phyloP scores from a whole-genome alignment of 2,888 invertebrate species.

The Heliconius hortense region DNA sequence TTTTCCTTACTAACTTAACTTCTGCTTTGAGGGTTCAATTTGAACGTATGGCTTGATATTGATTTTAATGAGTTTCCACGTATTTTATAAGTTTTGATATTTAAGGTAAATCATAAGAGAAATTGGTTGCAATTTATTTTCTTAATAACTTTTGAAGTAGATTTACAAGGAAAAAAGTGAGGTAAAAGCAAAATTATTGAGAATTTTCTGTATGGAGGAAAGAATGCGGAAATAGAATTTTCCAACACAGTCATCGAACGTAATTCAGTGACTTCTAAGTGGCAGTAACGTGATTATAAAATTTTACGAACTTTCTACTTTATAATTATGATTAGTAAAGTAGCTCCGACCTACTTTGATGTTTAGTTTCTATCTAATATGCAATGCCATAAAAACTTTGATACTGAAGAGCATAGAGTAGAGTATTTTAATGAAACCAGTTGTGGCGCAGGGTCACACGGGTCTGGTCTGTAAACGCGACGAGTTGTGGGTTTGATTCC shows the following conservation, averaged over 20 bases:
- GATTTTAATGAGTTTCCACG: not conserved
- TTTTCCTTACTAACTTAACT: constrained; percentile 2
- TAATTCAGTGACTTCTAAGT: constrained; percentile 8
- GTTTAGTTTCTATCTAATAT: constrained; percentile 18
- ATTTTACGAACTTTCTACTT: constrained; percentile 23
- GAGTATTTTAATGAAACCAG: too few species aligned
- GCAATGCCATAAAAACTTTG: not conserved
- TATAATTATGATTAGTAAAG: constrained; percentile 33
- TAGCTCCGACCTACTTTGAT: constrained; percentile 31
- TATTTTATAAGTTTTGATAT: not conserved
- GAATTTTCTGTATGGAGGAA: not conserved
- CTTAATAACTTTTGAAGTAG: not conserved
- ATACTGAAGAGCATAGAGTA: too few species aligned
- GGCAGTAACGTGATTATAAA: constrained; percentile 10
- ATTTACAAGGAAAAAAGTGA: not conserved
- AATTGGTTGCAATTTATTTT: not conserved
- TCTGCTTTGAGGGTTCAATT: not conserved
- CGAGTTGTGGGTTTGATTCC: too few species aligned
- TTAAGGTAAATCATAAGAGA: not conserved
- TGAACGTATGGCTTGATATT: not conserved
- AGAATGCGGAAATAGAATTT: constrained; percentile 14
- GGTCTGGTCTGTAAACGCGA: too few species aligned
- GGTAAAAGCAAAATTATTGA: not conserved
- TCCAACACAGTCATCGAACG: constrained; percentile 1
- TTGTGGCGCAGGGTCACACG: too few species aligned